Base-by-base conservation (phyloP, 2,888 invertebrate genomes). In the Zygothrica quintamaculata region DNA sequence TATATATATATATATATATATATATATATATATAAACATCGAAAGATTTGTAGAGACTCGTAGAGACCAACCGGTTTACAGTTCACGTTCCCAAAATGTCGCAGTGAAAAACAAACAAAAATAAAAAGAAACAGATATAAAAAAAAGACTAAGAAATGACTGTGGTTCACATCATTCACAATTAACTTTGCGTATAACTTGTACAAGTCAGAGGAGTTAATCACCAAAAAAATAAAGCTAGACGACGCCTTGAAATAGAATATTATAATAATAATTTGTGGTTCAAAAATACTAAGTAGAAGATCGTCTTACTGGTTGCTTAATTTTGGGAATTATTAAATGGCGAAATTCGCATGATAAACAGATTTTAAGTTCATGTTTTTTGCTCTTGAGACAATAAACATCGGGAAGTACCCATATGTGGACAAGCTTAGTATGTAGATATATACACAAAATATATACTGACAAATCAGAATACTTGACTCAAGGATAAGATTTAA, bases 1-100 rank as follows among this genome's bases (percentile, higher is more conserved):
- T 34, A 46, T 25, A 46, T 5, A 34, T 3, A 34, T n/a, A 22
- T 22, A 22, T 22, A 22, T 3, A n/a, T 3, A 22, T 22, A 22
- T 22, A 22, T n/a, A n/a, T n/a, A n/a, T n/a, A n/a, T n/a, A n/a
- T n/a, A n/a, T n/a, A 18, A 39, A 18, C 3, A 25, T 44, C 26
- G 39, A 7, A 48, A 36, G 48, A 36, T 40, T 16, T 31, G 42
- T 12, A 16, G 56, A 36, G 48, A 36, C 44, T 16, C 37, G 42
- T 12, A 16, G 50, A 26, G 65, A 15, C 46, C 42, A 67, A 70
- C 74, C 70, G 71, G 71, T 66, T 74, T 74, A 34, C 58, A 40
- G 58, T 70, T 74, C 70, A 66, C 48, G 60, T 66, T 70, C 65
- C 59, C 57, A 65, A 76, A 77, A 65, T 79, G 84, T 84, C 73